These are phyloP conservation scores for Hoplostethus atlanticus DNA, from an alignment of 2,797 vertebrate genomes.

Conservation along the genomic window DNA sequence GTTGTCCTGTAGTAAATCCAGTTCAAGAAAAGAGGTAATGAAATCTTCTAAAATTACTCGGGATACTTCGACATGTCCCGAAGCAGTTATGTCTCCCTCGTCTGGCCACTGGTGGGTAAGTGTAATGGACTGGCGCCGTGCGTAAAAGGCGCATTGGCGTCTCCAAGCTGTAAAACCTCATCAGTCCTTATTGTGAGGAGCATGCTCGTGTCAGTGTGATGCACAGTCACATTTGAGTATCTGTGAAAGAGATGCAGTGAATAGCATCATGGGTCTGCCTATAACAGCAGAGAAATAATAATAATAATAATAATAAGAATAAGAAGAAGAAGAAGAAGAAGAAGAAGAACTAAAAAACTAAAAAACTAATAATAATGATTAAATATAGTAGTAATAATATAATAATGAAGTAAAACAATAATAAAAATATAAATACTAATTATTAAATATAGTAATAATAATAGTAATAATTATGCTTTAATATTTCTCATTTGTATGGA, in stretches of 20 bases:
- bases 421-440: too few relatives aligned
- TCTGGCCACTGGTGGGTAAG: constrained; percentile 79
- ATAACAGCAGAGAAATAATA: too few relatives aligned
- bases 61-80: constrained; percentile 77
- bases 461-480: too few relatives aligned
- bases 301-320: too few relatives aligned
- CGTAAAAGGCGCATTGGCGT: constrained; percentile 71
- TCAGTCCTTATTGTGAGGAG: constrained; percentile 14
- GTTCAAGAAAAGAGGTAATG: constrained; percentile 65
- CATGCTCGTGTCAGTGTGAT: too few relatives aligned
- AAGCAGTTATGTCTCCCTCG: constrained; percentile 83
- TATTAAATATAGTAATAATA: too few relatives aligned
- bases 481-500: too few relatives aligned
- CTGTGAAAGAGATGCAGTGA: not conserved
- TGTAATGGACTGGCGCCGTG: constrained; percentile 73
- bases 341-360: too few relatives aligned
- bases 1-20: constrained; percentile 65
- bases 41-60: constrained; percentile 68
- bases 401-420: too few relatives aligned
- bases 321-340: too few relatives aligned
- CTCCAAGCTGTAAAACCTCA: constrained; percentile 50
- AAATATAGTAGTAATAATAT: too few relatives aligned
- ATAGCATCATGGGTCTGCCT: not conserved
- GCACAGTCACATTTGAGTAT: constrained; percentile 34
- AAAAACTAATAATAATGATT: too few relatives aligned